phyloP scores from a whole-genome alignment of 2,888 invertebrate species.

The Caenorhabditis auriculariae region DNA sequence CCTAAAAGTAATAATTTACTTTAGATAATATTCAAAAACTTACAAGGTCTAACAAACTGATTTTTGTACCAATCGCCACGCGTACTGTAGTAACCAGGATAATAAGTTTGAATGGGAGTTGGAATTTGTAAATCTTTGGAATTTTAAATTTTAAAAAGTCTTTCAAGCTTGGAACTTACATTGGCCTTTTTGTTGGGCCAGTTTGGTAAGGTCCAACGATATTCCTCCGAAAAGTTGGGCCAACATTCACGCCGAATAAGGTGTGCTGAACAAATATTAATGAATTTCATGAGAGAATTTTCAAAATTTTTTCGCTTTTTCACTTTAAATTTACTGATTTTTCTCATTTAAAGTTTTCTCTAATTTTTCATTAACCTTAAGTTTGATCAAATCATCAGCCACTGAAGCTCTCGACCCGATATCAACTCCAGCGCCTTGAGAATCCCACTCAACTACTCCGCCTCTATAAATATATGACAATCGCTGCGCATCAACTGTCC shows the following conservation, averaged over 20 bases:
- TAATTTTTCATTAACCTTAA: constrained; percentile 9
- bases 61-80: constrained; percentile 39
- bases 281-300: too few relatives aligned
- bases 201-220: constrained; percentile 34
- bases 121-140: constrained; percentile 24
- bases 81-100: constrained; percentile 31
- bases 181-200: constrained; percentile 11
- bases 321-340: background rate
- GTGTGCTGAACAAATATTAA: constrained; percentile 16
- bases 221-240: constrained; percentile 22
- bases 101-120: constrained; percentile 29
- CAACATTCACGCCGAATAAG: constrained; percentile 35
- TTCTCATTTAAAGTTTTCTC: background rate
- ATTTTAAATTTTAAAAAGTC: background rate
- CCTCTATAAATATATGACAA: constrained; percentile 25
- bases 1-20: constrained; percentile 12
- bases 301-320: constrained; percentile 9
- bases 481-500: background rate
- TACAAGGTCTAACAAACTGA: constrained; percentile 31
- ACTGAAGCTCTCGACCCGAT: constrained; percentile 42
- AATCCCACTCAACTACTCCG: constrained; percentile 43
- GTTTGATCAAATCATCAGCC: constrained; percentile 40
- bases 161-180: background rate
- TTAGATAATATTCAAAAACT: background rate
- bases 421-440: constrained; percentile 45